Evolutionary conservation across 1,140 invertebrate species (phyloP), one percentile per base, ranked within the genome.

Genomic region (Drosophila nannoptera): DNA sequence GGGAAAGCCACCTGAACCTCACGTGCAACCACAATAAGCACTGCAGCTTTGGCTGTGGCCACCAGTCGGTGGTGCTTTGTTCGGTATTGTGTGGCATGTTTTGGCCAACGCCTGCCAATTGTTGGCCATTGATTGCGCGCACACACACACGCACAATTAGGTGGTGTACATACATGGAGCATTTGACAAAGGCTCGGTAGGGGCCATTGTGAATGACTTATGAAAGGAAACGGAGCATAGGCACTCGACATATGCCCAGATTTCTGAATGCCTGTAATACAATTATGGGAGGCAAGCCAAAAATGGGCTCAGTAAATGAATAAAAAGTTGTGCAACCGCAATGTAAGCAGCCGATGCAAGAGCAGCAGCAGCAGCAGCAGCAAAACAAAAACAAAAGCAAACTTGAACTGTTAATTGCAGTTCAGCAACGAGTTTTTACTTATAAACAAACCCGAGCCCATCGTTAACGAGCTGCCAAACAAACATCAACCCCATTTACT

Each of bases 1-100:
- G 50, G 36, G 35, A 54, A 48, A 36, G 58, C 40, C 31, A 9
- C 12, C 32, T 9, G 14, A 53, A 32, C 58, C 45, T 50, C 46
- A 50, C n/a, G 32, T 43, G 3, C 46, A 40, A 61, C 58, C 38
- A 40, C 58, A 61, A 61, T 40, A 32, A 61, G 58, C 46, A 61
- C 22, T 40, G 33, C 9, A 31, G 40, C 31, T 36, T 46, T 35
- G 1, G 4, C 11, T 56, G 22, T 22, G 67, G 49, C 67, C 45
- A 52, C 73, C 73, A 76, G 76, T 68, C 77, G 71, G 68, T 68
- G 65, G 55, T 53, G 68, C 32, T 46, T 56, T 54, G 68, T 36
- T 68, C 40, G 35, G 55, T 56, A 52, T 76, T 54, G 52, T 49
- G 14, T 59, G 56, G 22, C 36, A 62, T 77, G 61, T 59, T 49